Evolutionary conservation across 2,888 invertebrate genomes (phyloP).

Genomic region (Pediacus dermestoides): DNA sequence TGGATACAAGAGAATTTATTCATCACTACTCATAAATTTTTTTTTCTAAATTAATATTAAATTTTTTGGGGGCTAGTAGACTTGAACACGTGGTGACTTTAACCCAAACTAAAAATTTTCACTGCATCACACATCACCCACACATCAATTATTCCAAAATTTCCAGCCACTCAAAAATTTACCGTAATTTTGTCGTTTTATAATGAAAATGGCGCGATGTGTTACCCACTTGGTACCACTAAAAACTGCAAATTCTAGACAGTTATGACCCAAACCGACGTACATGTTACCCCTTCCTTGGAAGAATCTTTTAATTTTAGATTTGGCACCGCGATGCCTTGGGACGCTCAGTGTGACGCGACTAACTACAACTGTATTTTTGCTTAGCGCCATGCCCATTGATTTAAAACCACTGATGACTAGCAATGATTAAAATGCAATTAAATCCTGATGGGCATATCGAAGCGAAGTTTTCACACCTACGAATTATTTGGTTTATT

Average conservation of each 20-base stretch:
- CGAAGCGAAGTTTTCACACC: no score
- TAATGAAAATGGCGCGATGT: slow-evolving; percentile 25
- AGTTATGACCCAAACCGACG: slow-evolving; percentile 36
- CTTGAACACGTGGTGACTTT: no score
- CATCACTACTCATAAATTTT: no score
- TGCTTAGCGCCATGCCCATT: slow-evolving; percentile 7
- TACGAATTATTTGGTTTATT: no score
- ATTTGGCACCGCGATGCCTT: slow-evolving; percentile 60
- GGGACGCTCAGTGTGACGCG: slow-evolving; percentile 15
- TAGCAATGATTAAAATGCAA: slow-evolving; percentile 9
- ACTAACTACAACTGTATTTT: slow-evolving; percentile 14
- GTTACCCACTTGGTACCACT: slow-evolving; percentile 37
- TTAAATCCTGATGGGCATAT: no score
- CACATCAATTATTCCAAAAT: no score
- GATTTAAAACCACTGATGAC: slow-evolving; percentile 8
- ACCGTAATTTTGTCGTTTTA: slow-evolving; percentile 29
- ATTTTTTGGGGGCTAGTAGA: no score
- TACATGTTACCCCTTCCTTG: slow-evolving; percentile 45
- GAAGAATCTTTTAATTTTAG: slow-evolving; percentile 56
- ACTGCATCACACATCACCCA: no score
- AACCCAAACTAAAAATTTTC: no score
- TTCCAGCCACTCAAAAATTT: slow-evolving; percentile 17
- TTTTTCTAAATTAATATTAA: no score
- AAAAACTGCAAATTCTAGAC: slow-evolving; percentile 47
- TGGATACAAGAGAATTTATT: no score